A percentile compares a stretch with the other conserved stretches of the same genome.
Evolutionary conservation across 2,797 vertebrate genomes (phyloP).

Genomic region (Tadarida brasiliensis): DNA sequence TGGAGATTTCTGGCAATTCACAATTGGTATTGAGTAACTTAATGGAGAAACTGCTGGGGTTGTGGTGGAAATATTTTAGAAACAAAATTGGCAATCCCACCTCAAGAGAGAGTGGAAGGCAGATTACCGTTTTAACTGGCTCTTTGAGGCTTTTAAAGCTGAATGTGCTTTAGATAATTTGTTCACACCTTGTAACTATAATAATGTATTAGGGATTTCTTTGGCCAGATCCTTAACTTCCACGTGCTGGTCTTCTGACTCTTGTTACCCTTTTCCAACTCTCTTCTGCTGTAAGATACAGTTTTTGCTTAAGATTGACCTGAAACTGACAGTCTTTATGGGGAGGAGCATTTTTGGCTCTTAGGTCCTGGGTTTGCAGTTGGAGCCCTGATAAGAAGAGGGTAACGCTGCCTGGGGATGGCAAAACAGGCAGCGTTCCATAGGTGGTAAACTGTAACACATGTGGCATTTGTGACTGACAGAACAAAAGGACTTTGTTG

Average conservation of each 20-base stretch:
- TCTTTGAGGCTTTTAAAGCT: slow-evolving; percentile 8
- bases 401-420: not conserved
- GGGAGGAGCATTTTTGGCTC: not conserved
- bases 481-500: slow-evolving; percentile 75
- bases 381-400: not conserved
- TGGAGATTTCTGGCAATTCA: slow-evolving; percentile 56
- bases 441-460: not conserved
- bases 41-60: not conserved
- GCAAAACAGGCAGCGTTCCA: not conserved
- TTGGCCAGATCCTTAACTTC: not conserved
- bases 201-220: not conserved
- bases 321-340: not conserved
- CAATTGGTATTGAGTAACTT: slow-evolving; percentile 41
- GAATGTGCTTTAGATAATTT: slow-evolving; percentile 50
- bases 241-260: not conserved
- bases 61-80: slow-evolving; percentile 63
- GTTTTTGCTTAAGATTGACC: not conserved
- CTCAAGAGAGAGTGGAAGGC: not conserved
- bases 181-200: slow-evolving; percentile 21
- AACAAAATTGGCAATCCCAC: not conserved
- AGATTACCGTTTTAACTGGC: slow-evolving; percentile 44
- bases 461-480: slow-evolving; percentile 46
- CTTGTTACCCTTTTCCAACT: not conserved
- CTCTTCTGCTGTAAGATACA: not conserved
- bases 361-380: not conserved